phyloP scores from a whole-genome alignment of 1,140 invertebrate species.

The Venturia canescens region DNA sequence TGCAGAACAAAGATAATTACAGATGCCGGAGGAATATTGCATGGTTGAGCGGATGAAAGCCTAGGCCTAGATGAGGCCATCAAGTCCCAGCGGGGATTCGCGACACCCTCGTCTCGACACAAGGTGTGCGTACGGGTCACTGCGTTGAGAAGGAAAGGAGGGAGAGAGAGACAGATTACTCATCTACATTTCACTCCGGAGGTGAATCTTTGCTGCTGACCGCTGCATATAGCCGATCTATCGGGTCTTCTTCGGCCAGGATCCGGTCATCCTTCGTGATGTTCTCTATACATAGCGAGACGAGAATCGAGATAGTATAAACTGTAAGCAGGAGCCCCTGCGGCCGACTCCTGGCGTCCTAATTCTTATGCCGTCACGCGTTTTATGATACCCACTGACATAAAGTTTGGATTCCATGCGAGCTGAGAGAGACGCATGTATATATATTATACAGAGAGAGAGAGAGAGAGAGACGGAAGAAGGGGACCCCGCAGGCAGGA shows the following conservation, averaged over 20 bases:
- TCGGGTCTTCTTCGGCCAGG: constrained; percentile 30
- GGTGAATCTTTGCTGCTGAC: constrained; percentile 22
- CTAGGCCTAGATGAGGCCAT: constrained; percentile 63
- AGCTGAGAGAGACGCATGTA: constrained; percentile 46
- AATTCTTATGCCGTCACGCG: constrained; percentile 70
- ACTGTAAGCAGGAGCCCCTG: constrained; percentile 45
- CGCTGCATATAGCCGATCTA: constrained; percentile 35
- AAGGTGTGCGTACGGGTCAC: constrained; percentile 38
- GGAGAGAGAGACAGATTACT: constrained; percentile 58
- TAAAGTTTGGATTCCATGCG: constrained; percentile 68
- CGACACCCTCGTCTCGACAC: constrained; percentile 66
- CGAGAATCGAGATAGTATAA: constrained; percentile 23
- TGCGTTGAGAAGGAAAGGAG: constrained; percentile 35
- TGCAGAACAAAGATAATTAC: constrained; percentile 51
- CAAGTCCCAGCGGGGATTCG: constrained; percentile 71
- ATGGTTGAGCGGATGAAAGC: background rate
- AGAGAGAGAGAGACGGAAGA: constrained; percentile 2
- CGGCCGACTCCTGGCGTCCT: constrained; percentile 56
- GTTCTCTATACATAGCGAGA: background rate
- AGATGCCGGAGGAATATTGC: constrained; percentile 36
- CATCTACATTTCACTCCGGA: constrained; percentile 58
- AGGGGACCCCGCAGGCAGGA: constrained; percentile 37
- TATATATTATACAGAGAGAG: constrained; percentile 27
- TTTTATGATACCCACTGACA: constrained; percentile 69
- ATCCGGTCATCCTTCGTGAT: constrained; percentile 37